Base-by-base conservation (phyloP, 2,888 invertebrate species). In the Drosophila heteroneura region DNA sequence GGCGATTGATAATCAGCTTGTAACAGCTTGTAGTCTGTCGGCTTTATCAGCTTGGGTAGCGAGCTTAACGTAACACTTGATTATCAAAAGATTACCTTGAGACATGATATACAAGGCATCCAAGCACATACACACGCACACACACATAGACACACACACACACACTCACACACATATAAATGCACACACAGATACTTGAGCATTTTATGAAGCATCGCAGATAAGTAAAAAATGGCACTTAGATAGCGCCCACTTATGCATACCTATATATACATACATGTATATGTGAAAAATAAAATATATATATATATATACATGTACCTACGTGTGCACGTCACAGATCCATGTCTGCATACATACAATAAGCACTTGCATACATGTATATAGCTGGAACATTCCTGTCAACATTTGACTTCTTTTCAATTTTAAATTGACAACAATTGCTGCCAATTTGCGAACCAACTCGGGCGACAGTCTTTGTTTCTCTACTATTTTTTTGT, bases 341-440 rank as follows among this genome's bases (percentile, higher is more conserved):
- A 80, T 76, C 28, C 35, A 19, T 28, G n/a, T 37, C 37, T 53
- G 16, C 44, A 41, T 66, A 49, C 51, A 41, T 53, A 54, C 16
- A 26, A 47, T 49, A 68, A 6, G 30, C 26, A 49, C 32, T 56
- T 67, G 61, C 37, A 52, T 47, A 51, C 28, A 64, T 26, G 26
- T 60, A 61, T 54, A 62, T 57, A 49, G 44, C 47, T 28, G 64
- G 58, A 70, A 64, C 78, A 75, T 70, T 80, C 68, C 70, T 71
- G 70, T 72, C 82, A 62, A 74, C 87, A 77, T 79, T 80, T 86
- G 79, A 85, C 81, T 91, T 88, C 82, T 89, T 91, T 87, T 91
- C 91, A 88, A 91, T 90, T 91, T 88, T 91, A 86, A 92, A 92
- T 92, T 92, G 92, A 85, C 90, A 79, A 89, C 89, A 88, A 88